Evolutionary conservation across 1,140 invertebrate species (phyloP).

Genomic region (Leptinotarsa lineolata): DNA sequence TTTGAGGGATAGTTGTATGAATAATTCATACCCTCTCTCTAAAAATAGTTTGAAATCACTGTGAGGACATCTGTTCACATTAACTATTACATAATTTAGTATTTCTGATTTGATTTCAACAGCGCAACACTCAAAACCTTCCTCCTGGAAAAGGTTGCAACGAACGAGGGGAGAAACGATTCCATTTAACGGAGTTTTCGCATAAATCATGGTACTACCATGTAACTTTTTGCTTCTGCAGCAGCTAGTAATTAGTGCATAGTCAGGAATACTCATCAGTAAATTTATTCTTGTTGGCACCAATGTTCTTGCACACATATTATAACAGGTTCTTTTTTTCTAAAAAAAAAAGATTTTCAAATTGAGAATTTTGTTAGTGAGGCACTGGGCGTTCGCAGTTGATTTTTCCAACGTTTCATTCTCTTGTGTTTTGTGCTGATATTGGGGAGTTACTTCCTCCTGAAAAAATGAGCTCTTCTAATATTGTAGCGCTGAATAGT

Average conservation of each 20-base stretch:
- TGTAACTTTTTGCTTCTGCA: conserved; percentile 5
- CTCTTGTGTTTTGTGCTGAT: not conserved
- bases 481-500: not conserved
- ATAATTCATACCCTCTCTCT: conserved; percentile 5
- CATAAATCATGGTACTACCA: not conserved
- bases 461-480: not conserved
- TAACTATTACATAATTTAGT: not conserved
- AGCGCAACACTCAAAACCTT: not conserved
- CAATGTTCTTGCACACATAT: conserved; percentile 1
- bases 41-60: not conserved
- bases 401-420: not conserved
- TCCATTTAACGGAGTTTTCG: not conserved
- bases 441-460: not conserved
- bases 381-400: not conserved
- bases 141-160: not conserved
- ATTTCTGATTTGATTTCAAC: not conserved
- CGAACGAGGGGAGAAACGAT: not conserved
- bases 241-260: not conserved
- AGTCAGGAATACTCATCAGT: not conserved
- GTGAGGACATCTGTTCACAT: not conserved
- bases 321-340: not conserved
- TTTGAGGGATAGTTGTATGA: not conserved
- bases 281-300: not conserved
- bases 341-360: not conserved
- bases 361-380: not conserved